Conservation (phyloP, 2,797 vertebrate species). For the Crocodylus rhombifer region DNA sequence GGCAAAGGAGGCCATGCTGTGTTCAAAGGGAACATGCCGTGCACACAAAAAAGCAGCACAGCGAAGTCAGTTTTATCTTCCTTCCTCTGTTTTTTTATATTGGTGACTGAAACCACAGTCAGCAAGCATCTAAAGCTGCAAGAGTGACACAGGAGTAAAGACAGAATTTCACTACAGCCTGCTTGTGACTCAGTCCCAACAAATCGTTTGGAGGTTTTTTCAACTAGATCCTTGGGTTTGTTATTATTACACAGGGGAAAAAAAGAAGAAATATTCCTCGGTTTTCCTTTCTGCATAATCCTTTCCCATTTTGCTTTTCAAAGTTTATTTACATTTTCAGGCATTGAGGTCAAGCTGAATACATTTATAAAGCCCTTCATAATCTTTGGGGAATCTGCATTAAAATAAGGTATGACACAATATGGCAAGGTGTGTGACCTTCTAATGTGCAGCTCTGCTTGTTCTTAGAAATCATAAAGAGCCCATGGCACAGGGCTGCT, state of each 20-base stretch:
- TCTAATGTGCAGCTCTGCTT: rapidly evolving
- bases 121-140: neutral
- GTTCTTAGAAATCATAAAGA: neutral
- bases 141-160: constrained; percentile 9
- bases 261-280: neutral
- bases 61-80: neutral
- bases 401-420: neutral
- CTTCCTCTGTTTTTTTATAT: neutral
- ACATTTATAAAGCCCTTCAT: neutral
- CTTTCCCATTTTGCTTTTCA: constrained; percentile 1
- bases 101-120: neutral
- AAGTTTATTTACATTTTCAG: constrained; percentile 1
- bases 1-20: neutral
- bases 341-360: neutral
- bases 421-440: neutral
- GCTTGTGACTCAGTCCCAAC: constrained; percentile 61
- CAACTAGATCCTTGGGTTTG: constrained; percentile 52
- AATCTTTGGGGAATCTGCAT: neutral
- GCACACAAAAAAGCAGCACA: neutral
- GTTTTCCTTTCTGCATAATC: constrained; percentile 10
- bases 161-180: constrained; percentile 45
- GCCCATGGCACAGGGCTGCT: rapidly evolving
- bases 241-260: constrained; percentile 30
- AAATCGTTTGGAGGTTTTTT: constrained; percentile 61
- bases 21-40: neutral